Conservation (phyloP, 1,140 invertebrate species). For the Orussus abietinus region DNA sequence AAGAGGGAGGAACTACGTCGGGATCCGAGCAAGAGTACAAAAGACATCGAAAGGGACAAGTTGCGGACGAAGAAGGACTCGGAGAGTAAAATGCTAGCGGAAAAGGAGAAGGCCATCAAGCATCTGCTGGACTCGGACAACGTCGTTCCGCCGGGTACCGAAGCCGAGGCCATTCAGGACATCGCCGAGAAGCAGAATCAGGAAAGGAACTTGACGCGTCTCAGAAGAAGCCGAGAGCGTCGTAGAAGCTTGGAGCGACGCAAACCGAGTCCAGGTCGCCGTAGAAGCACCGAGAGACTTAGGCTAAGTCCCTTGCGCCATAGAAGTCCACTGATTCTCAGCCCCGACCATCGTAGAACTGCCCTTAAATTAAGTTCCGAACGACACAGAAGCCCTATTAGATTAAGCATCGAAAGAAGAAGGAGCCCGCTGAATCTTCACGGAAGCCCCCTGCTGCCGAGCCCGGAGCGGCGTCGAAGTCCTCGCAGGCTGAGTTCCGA, state of each 20-base stretch:
- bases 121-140: slow-evolving; percentile 47
- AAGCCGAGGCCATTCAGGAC: slow-evolving; percentile 43
- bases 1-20: slow-evolving; percentile 37
- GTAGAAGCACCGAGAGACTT: slow-evolving; percentile 30
- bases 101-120: slow-evolving; percentile 51
- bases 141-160: slow-evolving; percentile 49
- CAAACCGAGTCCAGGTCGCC: slow-evolving; percentile 27
- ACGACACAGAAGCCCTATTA: slow-evolving; percentile 25
- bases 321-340: slow-evolving; percentile 13
- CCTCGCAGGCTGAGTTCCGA: slow-evolving; percentile 24
- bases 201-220: slow-evolving; percentile 22
- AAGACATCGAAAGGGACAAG: slow-evolving; percentile 50
- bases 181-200: slow-evolving; percentile 38
- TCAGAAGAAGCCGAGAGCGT: slow-evolving; percentile 24
- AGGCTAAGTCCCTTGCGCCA: slow-evolving; percentile 34
- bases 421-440: slow-evolving; percentile 1
- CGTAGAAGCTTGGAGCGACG: slow-evolving; percentile 30
- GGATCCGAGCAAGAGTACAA: slow-evolving; percentile 46
- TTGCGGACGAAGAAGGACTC: slow-evolving; percentile 41
- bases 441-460: neutral
- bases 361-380: slow-evolving; percentile 24
- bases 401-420: slow-evolving; percentile 13
- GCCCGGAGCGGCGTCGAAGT: slow-evolving; percentile 21
- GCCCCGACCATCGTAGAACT: slow-evolving; percentile 17
- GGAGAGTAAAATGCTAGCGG: slow-evolving; percentile 46